phyloP scores from a whole-genome alignment of 2,888 invertebrate genomes.

The Philopedon plagiatum region DNA sequence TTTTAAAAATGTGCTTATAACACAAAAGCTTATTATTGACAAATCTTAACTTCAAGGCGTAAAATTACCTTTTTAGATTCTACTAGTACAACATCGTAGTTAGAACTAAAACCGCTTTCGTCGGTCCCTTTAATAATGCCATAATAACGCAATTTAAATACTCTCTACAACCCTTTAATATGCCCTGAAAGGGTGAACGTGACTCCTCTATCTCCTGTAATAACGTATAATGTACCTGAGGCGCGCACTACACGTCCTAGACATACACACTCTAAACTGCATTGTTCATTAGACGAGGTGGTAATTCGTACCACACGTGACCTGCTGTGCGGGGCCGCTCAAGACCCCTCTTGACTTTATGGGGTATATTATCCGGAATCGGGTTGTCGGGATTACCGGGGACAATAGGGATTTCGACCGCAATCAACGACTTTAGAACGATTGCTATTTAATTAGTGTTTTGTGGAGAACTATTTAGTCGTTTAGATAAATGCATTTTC shows the following conservation, averaged over 20 bases:
- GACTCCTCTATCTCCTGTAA: conserved; percentile 24
- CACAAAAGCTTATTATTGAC: no score
- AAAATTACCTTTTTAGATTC: no score
- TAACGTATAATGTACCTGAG: conserved; percentile 31
- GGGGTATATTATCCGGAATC: conserved; percentile 19
- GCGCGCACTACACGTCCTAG: conserved; percentile 29
- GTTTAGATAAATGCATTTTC: no score
- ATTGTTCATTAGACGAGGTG: conserved; percentile 38
- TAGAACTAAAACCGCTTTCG: neutral
- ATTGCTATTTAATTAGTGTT: conserved; percentile 4
- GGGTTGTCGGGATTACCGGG: conserved; percentile 31
- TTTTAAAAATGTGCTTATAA: no score
- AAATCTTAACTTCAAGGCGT: no score
- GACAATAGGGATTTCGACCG: conserved; percentile 29
- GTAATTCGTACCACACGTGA: conserved; percentile 33
- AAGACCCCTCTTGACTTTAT: conserved; percentile 35
- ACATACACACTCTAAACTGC: conserved; percentile 26
- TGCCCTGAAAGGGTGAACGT: conserved; percentile 21
- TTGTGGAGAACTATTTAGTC: neutral
- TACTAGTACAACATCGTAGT: neutral
- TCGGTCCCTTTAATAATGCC: conserved; percentile 9
- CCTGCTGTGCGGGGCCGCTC: conserved; percentile 14
- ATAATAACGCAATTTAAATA: conserved; percentile 12
- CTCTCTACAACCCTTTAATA: conserved; percentile 25
- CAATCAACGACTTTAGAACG: neutral